Evolutionary conservation across 2,888 invertebrate species (phyloP), one percentile per base, ranked within the genome.

Genomic region (Agonopterix heracliana): DNA sequence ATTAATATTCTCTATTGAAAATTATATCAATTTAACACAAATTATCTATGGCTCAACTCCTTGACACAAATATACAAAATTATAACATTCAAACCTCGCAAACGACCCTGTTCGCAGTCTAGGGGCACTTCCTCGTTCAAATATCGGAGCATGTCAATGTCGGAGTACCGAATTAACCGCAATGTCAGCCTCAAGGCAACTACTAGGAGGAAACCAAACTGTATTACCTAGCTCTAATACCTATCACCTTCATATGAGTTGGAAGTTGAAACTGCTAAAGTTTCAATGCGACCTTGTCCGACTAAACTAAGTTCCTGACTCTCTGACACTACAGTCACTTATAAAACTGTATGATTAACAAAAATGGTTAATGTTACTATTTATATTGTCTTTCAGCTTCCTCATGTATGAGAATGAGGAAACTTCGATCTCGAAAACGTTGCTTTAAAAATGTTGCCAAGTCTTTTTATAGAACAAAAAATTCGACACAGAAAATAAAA

Each of bases 111-210:
- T 12, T 61, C 57, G 59, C 45, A 54, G 52, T 67, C 66, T 67
- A 68, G 64, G 65, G 72, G 61, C 61, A 79, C 78, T 86, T 86
- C 85, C 86, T 82, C 67, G 68, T 84, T 76, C 67, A 66, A 78
- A 77, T 77, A 80, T 78, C 76, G 73, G 76, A 78, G 75, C 77
- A 73, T 79, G 77, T 82, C 85, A 87, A 83, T 87, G 86, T 72
- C 83, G 66, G 64, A 73, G 71, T 69, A 77, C 81, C 75, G 74
- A 87, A 82, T 82, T 84, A 84, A 80, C 70, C 68, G 66, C 84
- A 84, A 83, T 81, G 82, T 74, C 81, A 77, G 68, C 61, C 58
- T 63, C 82, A 87, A 86, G 87, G 84, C 62, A 63, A 80, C 65
- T 17, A 17, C 17, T 4, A 17, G 26, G 69, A 79, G 81, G 77